These are phyloP conservation scores for Nasua narica DNA, from an alignment of 2,797 vertebrate genomes.

Conservation along the genomic window DNA sequence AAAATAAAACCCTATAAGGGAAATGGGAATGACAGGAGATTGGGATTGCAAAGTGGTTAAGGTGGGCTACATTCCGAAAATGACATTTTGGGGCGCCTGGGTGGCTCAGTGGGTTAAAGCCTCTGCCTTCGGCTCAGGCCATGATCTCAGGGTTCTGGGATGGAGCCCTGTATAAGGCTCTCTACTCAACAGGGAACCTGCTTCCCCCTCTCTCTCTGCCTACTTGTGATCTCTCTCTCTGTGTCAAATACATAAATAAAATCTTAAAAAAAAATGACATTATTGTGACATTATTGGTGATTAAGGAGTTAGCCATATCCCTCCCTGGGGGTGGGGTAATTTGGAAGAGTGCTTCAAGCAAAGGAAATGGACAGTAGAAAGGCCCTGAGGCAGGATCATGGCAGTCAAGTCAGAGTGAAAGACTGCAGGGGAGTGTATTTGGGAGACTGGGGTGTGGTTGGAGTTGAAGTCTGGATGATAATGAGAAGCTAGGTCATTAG, in stretches of 20 bases:
- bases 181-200: too few species aligned
- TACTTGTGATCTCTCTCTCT: too few species aligned
- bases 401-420: background rate
- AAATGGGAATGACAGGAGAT: background rate
- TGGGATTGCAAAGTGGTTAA: background rate
- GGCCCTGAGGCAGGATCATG: background rate
- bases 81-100: background rate
- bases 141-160: too few species aligned
- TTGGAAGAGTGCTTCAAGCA: background rate
- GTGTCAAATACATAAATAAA: too few species aligned
- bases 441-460: accelerated
- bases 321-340: background rate
- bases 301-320: background rate
- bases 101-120: too few species aligned
- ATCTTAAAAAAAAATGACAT: background rate
- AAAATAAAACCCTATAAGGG: background rate
- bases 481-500: background rate
- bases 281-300: background rate
- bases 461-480: background rate
- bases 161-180: too few species aligned
- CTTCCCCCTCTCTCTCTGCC: too few species aligned
- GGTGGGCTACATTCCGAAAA: background rate
- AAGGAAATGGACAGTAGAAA: background rate
- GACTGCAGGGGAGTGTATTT: accelerated
- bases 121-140: too few species aligned